Percentiles rank a stretch among this genome's conserved stretches.
Evolutionary conservation across 2,113 vertebrate species (phyloP).

Genomic region (Serilophus lunatus): DNA sequence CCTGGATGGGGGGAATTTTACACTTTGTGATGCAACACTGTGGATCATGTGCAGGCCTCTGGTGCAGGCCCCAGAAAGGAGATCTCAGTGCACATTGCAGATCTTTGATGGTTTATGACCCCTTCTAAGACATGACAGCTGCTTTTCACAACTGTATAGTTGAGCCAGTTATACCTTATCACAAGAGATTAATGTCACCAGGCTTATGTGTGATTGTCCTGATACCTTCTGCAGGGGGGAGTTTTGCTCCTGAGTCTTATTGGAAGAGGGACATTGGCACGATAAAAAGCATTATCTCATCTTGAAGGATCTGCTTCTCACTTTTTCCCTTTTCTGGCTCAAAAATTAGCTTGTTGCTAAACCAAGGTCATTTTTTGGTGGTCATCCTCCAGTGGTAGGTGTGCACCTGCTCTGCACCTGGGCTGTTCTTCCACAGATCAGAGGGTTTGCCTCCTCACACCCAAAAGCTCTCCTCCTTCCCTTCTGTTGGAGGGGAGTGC

Average conservation of each 20-base stretch:
- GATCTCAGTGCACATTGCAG: not conserved
- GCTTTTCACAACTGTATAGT: not conserved
- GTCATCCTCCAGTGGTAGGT: not conserved
- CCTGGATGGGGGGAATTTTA: not conserved
- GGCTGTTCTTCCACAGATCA: not conserved
- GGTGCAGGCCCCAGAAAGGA: not conserved
- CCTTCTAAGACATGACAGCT: not conserved
- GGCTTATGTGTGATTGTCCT: not conserved
- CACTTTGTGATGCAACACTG: not conserved
- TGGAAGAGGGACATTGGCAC: fast-evolving
- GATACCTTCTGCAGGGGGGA: not conserved
- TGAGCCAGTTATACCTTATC: not conserved
- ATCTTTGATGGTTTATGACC: not conserved
- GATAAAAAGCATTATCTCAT: not conserved
- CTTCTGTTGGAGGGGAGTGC: fast-evolving
- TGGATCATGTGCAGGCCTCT: not conserved
- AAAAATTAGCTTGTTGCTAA: not conserved
- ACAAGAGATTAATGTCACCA: not conserved
- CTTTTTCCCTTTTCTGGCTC: not conserved
- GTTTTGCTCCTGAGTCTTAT: not conserved
- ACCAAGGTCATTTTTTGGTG: not conserved
- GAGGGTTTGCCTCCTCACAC: fast-evolving
- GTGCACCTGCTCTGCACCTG: fast-evolving
- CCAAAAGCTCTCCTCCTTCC: not conserved
- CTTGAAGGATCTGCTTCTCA: not conserved